Base-by-base conservation (phyloP, 2,888 invertebrate species). In the Athalia cordata region DNA sequence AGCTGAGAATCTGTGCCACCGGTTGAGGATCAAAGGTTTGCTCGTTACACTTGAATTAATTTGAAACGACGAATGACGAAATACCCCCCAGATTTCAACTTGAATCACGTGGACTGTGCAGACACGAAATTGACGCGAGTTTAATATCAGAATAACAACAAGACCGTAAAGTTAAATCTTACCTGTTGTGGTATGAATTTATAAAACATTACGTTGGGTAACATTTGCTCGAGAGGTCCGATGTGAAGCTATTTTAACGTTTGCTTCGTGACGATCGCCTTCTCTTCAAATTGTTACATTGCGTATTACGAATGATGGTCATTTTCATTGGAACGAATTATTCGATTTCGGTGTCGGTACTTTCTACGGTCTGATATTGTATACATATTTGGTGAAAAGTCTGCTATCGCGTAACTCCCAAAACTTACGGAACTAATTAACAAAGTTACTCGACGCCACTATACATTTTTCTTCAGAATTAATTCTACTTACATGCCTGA, bases 1-100 rank as follows among this genome's bases (percentile, higher is more conserved):
- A 55, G 11, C 55, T 55, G 55, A 5, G 52, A 64, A 64, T 75
- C 59, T 29, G 62, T 75, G 75, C 62, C 64, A 75, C 29, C 50
- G 62, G 29, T 29, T 6, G 9, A 50, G 59, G 75, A 75, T 75
- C 75, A 75, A 64, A 75, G 75, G 62, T 75, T 29, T 75, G 62
- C 75, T 62, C 75, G 75, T 72, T 72, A 75, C 75, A 64, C 50
- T 75, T 75, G 75, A 62, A 75, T 64, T 61, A 64, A 75, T 75
- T 75, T 64, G 29, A 75, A 62, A 61, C 29, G 29, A 29, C 29
- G 52, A 75, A 43, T 75, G 75, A 62, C 75, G 75, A 75, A 75
- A 75, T 29, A 29, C 29, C 43, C 11, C 7, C 49, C 29, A n/a
- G 50, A 64, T 75, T 75, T 62, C 52, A 62, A 75, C 15, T 75